Percentiles rank a stretch among this genome's conserved stretches.
Conservation (phyloP, 2,888 invertebrate species). For the Ichneumoninae sp. region DNA sequence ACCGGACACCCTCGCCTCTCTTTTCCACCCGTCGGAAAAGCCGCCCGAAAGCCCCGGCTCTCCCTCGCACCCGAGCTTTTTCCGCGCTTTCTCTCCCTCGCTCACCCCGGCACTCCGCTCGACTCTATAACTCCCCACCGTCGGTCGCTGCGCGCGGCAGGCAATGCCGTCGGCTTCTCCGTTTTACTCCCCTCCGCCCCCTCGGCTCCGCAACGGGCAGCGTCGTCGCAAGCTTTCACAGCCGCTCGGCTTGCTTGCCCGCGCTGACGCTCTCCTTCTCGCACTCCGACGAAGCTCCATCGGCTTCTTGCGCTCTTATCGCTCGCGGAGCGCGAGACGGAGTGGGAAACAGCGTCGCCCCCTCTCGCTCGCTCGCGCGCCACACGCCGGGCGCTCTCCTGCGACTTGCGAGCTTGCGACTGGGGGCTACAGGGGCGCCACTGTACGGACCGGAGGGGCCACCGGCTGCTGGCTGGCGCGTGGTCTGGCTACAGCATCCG, state of each 20-base stretch:
- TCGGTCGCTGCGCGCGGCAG: constrained; percentile 53
- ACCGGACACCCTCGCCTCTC: constrained; percentile 39
- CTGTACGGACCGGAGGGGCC: constrained; percentile 81
- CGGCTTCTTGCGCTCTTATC: constrained; percentile 46
- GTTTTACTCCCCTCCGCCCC: constrained; percentile 52
- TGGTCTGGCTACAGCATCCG: constrained; percentile 83
- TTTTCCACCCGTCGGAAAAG: constrained; percentile 44
- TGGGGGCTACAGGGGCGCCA: constrained; percentile 80
- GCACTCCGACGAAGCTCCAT: constrained; percentile 34
- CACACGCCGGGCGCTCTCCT: constrained; percentile 22
- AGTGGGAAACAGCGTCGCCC: constrained; percentile 35
- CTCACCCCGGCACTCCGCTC: constrained; percentile 49
- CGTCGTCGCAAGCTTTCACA: constrained; percentile 67
- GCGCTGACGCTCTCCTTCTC: constrained; percentile 36
- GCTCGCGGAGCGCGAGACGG: constrained; percentile 26
- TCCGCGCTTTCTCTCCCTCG: constrained; percentile 56
- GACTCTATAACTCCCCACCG: constrained; percentile 50
- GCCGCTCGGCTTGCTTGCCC: constrained; percentile 32
- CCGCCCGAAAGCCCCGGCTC: constrained; percentile 72
- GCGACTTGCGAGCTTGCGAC: constrained; percentile 77
- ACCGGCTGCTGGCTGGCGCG: constrained; percentile 77
- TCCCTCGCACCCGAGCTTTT: constrained; percentile 53
- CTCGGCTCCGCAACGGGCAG: constrained; percentile 39
- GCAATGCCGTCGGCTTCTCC: constrained; percentile 47
- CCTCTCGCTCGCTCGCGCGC: constrained; percentile 55